Conservation (phyloP, 2,797 vertebrate species). For the Macropodus opercularis region DNA sequence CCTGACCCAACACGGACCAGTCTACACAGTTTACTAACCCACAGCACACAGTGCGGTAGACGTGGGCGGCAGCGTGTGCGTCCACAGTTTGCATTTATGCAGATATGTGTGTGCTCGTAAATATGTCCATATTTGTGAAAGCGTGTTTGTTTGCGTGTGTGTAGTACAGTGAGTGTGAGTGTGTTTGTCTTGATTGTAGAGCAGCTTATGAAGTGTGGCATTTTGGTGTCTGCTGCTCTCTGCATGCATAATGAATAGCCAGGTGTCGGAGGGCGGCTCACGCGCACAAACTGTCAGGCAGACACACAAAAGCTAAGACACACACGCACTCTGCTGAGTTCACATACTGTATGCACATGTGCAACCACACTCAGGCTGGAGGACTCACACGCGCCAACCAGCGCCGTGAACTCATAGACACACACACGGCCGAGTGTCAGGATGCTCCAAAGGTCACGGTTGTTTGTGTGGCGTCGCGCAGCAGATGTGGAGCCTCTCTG, state of each 20-base stretch:
- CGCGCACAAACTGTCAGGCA: slow-evolving; percentile 47
- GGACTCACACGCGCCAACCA: slow-evolving; percentile 23
- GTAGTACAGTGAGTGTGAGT: slow-evolving; percentile 15
- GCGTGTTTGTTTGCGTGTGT: neutral
- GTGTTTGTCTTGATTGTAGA: slow-evolving; percentile 59
- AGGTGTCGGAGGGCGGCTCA: slow-evolving; percentile 74
- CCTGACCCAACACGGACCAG: no score
- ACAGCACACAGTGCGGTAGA: slow-evolving; percentile 51
- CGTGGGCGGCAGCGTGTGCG: slow-evolving; percentile 16
- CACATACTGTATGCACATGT: slow-evolving; percentile 28
- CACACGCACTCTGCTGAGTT: slow-evolving; percentile 28
- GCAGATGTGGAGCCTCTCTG: slow-evolving; percentile 85
- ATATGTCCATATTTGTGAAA: slow-evolving; percentile 22
- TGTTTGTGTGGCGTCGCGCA: slow-evolving; percentile 85
- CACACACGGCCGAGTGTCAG: slow-evolving; percentile 65
- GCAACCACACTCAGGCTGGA: slow-evolving; percentile 7
- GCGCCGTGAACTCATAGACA: slow-evolving; percentile 27
- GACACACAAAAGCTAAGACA: slow-evolving; percentile 34
- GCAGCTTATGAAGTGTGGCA: slow-evolving; percentile 82
- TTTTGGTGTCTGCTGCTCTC: slow-evolving; percentile 82
- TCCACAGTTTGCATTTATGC: slow-evolving; percentile 3
- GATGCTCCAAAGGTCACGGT: slow-evolving; percentile 84
- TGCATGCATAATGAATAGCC: slow-evolving; percentile 87
- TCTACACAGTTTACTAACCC: no score
- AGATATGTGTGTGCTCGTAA: slow-evolving; percentile 1